Evolutionary conservation across 2,113 vertebrate species (phyloP).

Genomic region (Hippopotamus amphibius): DNA sequence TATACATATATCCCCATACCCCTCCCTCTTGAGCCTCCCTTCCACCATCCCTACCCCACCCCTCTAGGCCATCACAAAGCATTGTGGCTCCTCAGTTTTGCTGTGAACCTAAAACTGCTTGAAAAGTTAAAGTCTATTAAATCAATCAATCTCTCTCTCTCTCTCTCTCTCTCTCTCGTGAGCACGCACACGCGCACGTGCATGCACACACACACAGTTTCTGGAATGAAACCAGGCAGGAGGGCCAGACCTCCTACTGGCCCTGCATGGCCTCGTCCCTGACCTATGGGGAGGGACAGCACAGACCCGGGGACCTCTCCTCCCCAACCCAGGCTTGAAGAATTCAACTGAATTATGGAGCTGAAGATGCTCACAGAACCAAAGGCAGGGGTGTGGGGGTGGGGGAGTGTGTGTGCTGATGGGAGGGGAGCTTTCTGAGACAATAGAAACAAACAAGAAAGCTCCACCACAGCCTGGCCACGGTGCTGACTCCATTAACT

Average conservation of each 20-base stretch:
- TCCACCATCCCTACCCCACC: too few species aligned
- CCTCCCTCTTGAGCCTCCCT: too few species aligned
- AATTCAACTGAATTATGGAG: neutral
- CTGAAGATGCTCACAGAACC: neutral
- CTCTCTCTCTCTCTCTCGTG: too few species aligned
- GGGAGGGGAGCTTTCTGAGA: neutral
- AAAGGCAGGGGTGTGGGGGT: neutral
- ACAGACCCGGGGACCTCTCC: rapidly evolving
- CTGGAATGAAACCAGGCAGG: neutral
- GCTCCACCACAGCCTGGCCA: neutral
- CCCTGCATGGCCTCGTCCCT: neutral
- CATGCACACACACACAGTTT: neutral
- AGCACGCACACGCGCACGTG: neutral
- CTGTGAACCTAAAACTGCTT: neutral
- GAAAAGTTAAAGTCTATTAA: neutral
- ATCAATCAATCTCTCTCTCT: too few species aligned
- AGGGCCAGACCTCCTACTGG: neutral
- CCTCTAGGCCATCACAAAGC: too few species aligned
- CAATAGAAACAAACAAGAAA: neutral
- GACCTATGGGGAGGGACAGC: neutral
- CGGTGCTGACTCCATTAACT: neutral
- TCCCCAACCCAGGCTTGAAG: neutral
- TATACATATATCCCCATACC: too few species aligned
- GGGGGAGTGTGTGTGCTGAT: rapidly evolving
- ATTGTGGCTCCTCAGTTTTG: neutral